A percentile compares a stretch with the other conserved stretches of the same genome.
Conservation (phyloP, 2,113 vertebrate species). For the Nanger granti region DNA sequence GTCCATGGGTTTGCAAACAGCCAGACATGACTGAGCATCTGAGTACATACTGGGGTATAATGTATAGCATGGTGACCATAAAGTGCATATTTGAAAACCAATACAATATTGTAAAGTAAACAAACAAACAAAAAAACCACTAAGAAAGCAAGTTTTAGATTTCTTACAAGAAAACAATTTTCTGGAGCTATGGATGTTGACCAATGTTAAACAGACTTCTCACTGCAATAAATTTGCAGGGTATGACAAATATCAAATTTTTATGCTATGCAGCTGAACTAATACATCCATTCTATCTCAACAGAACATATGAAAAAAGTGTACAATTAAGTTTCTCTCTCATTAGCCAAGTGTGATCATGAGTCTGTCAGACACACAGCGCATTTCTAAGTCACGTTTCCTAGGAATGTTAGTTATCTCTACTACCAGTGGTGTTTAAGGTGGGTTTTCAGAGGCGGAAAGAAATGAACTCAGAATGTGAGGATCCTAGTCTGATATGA, state of each 20-base stretch:
- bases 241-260: background rate
- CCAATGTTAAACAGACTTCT: background rate
- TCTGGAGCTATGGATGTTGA: background rate
- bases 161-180: background rate
- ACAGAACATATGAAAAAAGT: background rate
- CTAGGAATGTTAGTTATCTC: too few species aligned
- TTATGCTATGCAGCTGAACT: background rate
- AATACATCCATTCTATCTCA: background rate
- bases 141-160: too few species aligned
- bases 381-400: background rate
- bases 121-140: too few species aligned
- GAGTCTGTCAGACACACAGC: background rate
- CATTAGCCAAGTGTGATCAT: background rate
- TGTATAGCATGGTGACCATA: too few species aligned
- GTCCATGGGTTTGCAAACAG: background rate
- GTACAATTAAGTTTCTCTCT: background rate
- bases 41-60: fast-evolving
- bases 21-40: background rate
- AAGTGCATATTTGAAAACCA: background rate
- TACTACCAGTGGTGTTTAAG: fast-evolving
- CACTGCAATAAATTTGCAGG: too few species aligned
- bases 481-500: background rate
- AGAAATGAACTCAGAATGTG: background rate
- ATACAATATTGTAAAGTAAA: too few species aligned
- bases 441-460: background rate